Conservation (phyloP, 64 coral and sea anemone genomes). For the Dendronephthya gigantea region DNA sequence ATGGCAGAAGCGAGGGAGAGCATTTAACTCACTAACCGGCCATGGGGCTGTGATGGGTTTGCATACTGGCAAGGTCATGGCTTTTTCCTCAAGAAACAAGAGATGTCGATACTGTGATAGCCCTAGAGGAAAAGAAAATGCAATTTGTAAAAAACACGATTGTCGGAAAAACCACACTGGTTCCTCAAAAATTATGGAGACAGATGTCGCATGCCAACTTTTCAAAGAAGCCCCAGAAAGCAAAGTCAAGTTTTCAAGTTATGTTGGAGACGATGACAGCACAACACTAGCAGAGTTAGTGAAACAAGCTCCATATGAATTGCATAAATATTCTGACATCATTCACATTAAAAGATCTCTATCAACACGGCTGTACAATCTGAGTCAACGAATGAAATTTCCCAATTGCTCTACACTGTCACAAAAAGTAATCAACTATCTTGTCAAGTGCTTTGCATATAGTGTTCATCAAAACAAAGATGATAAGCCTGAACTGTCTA, state of each 20-base stretch:
- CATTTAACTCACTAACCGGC: no score
- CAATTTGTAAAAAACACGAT: neutral
- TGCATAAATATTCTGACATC: conserved; percentile 30
- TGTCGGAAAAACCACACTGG: conserved; percentile 9
- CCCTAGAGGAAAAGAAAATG: no score
- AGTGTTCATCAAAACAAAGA: no score
- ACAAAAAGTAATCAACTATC: no score
- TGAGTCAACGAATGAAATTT: conserved; percentile 8
- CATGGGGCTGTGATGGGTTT: conserved; percentile 30
- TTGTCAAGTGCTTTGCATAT: no score
- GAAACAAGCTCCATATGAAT: no score
- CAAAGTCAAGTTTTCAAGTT: conserved; percentile 23
- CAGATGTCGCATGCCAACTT: neutral
- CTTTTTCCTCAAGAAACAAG: conserved; percentile 27
- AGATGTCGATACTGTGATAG: conserved; percentile 20
- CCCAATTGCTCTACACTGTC: no score
- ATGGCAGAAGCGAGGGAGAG: conserved; percentile 31
- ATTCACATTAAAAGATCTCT: conserved; percentile 28
- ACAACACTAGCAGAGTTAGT: conserved; percentile 23
- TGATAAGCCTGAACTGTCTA: no score
- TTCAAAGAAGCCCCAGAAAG: conserved; percentile 22
- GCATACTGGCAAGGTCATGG: conserved; percentile 34
- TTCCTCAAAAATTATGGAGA: conserved; percentile 42
- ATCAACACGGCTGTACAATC: conserved; percentile 3
- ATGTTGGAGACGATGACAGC: conserved; percentile 42